These are phyloP conservation scores for Takifugu bimaculatus DNA, from an alignment of 2,113 vertebrate genomes.

Conservation along the genomic window DNA sequence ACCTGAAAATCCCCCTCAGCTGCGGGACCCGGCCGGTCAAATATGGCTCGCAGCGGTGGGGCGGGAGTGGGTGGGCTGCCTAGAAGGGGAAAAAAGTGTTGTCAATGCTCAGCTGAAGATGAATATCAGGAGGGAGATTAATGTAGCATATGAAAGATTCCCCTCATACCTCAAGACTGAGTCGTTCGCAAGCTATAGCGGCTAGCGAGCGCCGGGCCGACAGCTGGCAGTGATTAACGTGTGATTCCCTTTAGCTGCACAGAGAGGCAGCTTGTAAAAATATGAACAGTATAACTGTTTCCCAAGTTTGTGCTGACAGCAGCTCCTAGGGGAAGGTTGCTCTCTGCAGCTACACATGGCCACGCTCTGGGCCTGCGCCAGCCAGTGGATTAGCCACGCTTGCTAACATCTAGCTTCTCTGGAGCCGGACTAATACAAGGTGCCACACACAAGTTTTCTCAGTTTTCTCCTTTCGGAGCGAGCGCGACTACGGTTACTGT, in stretches of 20 bases:
- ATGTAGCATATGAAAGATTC: conserved; percentile 76
- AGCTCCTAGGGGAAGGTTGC: conserved; percentile 75
- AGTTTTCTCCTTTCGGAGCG: conserved; percentile 15
- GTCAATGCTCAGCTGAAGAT: conserved; percentile 59
- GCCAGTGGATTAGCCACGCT: conserved; percentile 74
- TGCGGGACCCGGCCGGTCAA: conserved; percentile 42
- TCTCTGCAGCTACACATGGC: conserved; percentile 83
- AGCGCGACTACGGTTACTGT: background rate
- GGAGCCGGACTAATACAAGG: conserved; percentile 31
- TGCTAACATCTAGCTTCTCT: conserved; percentile 50
- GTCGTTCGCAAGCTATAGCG: conserved; percentile 25
- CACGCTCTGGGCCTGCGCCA: conserved; percentile 71
- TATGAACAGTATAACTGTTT: conserved; percentile 88
- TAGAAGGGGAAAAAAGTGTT: conserved; percentile 18
- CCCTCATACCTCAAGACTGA: conserved; percentile 76
- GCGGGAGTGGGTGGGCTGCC: conserved; percentile 35
- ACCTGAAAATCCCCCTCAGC: conserved; percentile 20
- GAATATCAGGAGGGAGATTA: conserved; percentile 71
- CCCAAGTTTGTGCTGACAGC: conserved; percentile 90
- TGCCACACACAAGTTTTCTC: conserved; percentile 36
- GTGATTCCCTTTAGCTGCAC: conserved; percentile 85
- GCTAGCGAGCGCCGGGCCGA: conserved; percentile 30
- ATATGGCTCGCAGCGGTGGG: conserved; percentile 17
- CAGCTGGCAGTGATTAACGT: conserved; percentile 89
- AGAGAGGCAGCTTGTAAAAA: conserved; percentile 81